Conservation (phyloP, 1,140 invertebrate species). For the Zaprionus africanus region DNA sequence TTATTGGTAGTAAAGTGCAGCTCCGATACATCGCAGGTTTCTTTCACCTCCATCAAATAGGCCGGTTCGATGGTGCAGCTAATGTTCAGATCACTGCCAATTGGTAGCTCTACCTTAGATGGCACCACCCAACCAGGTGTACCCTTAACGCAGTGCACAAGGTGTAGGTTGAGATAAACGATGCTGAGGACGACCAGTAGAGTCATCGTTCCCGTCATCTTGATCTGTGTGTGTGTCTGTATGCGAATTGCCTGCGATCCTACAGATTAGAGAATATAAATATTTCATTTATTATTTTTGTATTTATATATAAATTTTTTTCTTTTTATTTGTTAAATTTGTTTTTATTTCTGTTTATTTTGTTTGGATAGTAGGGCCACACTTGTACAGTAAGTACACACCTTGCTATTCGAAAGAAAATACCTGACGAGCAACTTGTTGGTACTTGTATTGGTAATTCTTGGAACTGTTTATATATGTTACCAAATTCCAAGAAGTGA, state of each 20-base stretch:
- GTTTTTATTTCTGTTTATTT: slow-evolving; percentile 16
- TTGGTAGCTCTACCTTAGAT: slow-evolving; percentile 45
- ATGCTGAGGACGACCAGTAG: slow-evolving; percentile 31
- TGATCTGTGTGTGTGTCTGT: neutral
- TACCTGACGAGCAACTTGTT: slow-evolving; percentile 68
- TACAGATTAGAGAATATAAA: neutral
- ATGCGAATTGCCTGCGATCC: neutral
- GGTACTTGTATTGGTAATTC: slow-evolving; percentile 76
- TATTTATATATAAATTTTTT: neutral
- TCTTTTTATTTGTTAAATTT: slow-evolving; percentile 16
- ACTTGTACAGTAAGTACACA: slow-evolving; percentile 58
- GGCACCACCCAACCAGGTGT: slow-evolving; percentile 61
- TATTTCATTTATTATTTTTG: neutral
- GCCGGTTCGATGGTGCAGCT: slow-evolving; percentile 63
- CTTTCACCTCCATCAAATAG: slow-evolving; percentile 28
- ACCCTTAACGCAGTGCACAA: slow-evolving; percentile 4
- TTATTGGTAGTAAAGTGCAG: too few relatives aligned
- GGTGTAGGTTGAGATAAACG: slow-evolving; percentile 4
- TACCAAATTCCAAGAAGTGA: slow-evolving; percentile 70
- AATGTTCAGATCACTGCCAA: slow-evolving; percentile 63
- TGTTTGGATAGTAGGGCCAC: slow-evolving; percentile 25
- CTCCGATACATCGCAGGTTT: slow-evolving; percentile 44
- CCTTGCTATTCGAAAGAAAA: slow-evolving; percentile 55
- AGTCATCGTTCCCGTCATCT: slow-evolving; percentile 9
- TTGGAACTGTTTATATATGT: slow-evolving; percentile 75